phyloP scores from a whole-genome alignment of 2,888 invertebrate species.

The Lypha dubia region DNA sequence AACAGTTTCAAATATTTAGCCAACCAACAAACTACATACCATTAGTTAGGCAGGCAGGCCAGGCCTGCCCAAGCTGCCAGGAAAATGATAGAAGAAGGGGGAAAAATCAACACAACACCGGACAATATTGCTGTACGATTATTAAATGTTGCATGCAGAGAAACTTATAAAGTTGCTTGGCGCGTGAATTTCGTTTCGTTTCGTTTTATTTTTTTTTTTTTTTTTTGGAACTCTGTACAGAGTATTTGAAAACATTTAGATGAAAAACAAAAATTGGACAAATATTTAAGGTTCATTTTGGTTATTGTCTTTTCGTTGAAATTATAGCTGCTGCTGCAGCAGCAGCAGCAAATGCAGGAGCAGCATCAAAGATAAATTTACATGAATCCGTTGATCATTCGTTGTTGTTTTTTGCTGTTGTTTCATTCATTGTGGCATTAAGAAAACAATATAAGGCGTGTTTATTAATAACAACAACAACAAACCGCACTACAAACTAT shows the following conservation, averaged over 20 bases:
- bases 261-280: constrained; percentile 50
- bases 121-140: constrained; percentile 43
- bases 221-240: background rate
- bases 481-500: constrained; percentile 5
- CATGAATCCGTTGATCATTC: constrained; percentile 69
- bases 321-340: constrained; percentile 56
- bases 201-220: no score
- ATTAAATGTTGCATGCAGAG: constrained; percentile 60
- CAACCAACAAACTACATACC: constrained; percentile 35
- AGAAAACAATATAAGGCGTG: constrained; percentile 69
- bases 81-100: constrained; percentile 18
- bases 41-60: constrained; percentile 12
- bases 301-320: constrained; percentile 10
- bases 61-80: no score
- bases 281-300: constrained; percentile 53
- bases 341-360: constrained; percentile 60
- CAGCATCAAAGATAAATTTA: constrained; percentile 71
- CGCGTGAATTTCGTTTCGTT: constrained; percentile 67
- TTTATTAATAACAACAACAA: constrained; percentile 51
- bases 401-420: constrained; percentile 31
- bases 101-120: constrained; percentile 12
- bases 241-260: constrained; percentile 49
- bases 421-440: constrained; percentile 47
- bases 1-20: constrained; percentile 25
- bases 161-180: constrained; percentile 46